Base-by-base conservation (phyloP, 2,888 invertebrate genomes). In the Perdita meconis region DNA sequence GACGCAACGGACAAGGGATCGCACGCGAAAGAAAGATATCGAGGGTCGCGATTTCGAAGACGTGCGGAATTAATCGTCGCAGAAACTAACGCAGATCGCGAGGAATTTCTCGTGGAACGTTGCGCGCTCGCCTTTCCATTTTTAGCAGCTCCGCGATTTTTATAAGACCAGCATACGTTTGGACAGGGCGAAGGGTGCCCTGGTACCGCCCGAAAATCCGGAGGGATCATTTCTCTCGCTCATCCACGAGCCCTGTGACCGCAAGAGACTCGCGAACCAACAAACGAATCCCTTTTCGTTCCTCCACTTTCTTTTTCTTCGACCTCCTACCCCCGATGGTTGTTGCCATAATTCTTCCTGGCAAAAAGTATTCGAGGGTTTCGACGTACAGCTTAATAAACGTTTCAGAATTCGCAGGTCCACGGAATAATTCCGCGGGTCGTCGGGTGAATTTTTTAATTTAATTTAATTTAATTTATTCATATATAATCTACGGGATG, bases 181-280 rank as follows among this genome's bases (percentile, higher is more conserved):
- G 59, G 30, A 42, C n/a, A 34, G 55, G 42, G 65, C 10, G 73
- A 61, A 47, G 26, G 66, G 71, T 61, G 40, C 47, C 57, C 73
- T 47, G 66, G 71, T 67, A 55, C 71, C 67, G 77, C 79, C 83
- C 80, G 85, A 86, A 86, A 89, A 89, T 87, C 83, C 87, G 82
- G 67, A 51, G 83, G 87, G 38, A 81, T 75, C 83, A 89, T 89
- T 88, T 89, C 86, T 90, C 88, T 87, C 71, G 68, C 61, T 64
- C 61, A 74, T 74, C 85, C 73, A 74, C 73, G 76, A 80, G 84
- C 79, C 74, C 75, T 78, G 75, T 60, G 81, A 77, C 75, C 82
- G 78, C 85, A 85, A 83, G 85, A 87, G 85, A 87, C 89, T 88
- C 86, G 90, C 85, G 87, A 89, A 34, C 47, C 38, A 30, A 66